Evolutionary conservation across 35 echinoderm and acorn worm species (phyloP), one percentile per base, ranked within the genome.

Genomic region (Apostichopus parvimensis): DNA sequence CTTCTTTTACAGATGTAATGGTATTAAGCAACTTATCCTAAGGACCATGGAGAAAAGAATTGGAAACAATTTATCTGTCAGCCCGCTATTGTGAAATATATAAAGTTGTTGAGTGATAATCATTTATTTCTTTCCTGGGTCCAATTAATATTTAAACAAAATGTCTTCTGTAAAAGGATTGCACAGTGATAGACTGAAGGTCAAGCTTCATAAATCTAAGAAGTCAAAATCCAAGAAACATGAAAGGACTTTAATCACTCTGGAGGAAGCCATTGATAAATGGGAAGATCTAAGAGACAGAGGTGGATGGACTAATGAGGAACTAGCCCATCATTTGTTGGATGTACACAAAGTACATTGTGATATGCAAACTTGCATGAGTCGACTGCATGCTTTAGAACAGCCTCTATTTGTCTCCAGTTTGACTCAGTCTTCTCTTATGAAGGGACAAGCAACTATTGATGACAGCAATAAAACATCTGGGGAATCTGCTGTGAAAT

Each of bases 321-420:
- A 18, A 20, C 71, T 75, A 6, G 71, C 71, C 6, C 21, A 18
- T 7, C 71, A 75, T 75, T 5, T 75, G 71, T 75, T 75, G 71
- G 71, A 75, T 18, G 17, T 75, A n/a, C 71, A 75, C 71, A 75
- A 75, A 75, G 20, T 75, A 22, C 71, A 75, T 75, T 75, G 71
- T 75, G 71, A 75, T 75, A 18, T 22, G 71, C 13, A 75, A 75
- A 18, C 71, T 7, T 75, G 71, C 17, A 75, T 75, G 6, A 20
- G 14, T 20, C 15, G 17, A 7, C 21, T 75, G 20, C 71, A 75
- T 75, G 12, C 71, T 18, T 18, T 75, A 75, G 15, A 7, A 7
- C 6, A 75, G 20, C 11, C 71, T 75, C 14, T 7, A 75, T 7
- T n/a, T 6, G 15, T 75, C 17, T 75, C 6, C 14, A 18, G 71